Conservation (phyloP, 2,113 vertebrate species). For the Anarrhichthys ocellatus region DNA sequence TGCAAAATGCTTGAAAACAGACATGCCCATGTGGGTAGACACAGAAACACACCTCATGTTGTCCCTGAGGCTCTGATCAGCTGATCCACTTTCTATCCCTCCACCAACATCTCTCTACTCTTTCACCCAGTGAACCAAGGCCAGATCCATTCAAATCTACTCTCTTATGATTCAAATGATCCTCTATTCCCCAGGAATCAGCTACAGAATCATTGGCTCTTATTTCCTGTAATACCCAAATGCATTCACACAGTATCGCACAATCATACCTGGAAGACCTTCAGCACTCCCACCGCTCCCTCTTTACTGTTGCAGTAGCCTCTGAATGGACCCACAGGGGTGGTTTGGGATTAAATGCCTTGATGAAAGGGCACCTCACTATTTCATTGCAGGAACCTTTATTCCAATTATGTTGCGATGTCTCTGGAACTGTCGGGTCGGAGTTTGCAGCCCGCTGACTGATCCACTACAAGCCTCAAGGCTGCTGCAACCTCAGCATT, state of each 20-base stretch:
- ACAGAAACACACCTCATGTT: constrained; percentile 28
- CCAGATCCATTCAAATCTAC: constrained; percentile 25
- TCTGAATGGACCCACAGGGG: constrained; percentile 20
- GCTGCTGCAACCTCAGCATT: no score
- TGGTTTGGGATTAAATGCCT: constrained; percentile 27
- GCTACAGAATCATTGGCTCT: not conserved
- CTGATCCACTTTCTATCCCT: not conserved
- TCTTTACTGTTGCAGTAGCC: constrained; percentile 7
- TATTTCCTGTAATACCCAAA: not conserved
- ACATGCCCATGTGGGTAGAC: not conserved
- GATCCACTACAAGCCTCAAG: not conserved
- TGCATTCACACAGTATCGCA: constrained; percentile 11
- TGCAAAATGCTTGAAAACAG: not conserved
- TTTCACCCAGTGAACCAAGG: not conserved
- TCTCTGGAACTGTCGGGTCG: not conserved
- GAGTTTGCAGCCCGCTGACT: not conserved
- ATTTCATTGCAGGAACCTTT: not conserved
- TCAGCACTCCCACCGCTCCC: not conserved
- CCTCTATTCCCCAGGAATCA: not conserved
- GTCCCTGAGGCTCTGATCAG: constrained; percentile 11
- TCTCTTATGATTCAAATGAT: not conserved
- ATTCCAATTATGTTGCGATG: not conserved
- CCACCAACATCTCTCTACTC: not conserved
- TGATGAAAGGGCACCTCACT: constrained; percentile 25
- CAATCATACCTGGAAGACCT: constrained; percentile 15